Evolutionary conservation across 2,113 vertebrate genomes (phyloP).

Genomic region (Tragulus kanchil): DNA sequence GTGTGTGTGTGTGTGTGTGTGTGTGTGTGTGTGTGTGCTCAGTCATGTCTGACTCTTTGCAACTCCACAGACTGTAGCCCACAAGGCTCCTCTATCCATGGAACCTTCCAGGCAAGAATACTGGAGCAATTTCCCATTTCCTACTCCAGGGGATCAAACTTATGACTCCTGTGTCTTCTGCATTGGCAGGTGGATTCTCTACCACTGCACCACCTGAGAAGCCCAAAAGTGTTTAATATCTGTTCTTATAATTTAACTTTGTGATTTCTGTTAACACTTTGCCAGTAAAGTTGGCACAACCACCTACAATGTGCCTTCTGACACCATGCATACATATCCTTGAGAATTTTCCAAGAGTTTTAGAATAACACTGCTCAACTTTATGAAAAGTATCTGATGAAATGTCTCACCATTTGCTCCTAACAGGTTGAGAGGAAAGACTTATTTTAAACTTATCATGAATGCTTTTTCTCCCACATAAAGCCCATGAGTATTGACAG

Average conservation of each 20-base stretch:
- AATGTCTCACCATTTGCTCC: not conserved
- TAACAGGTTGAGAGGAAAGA: not conserved
- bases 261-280: constrained; percentile 45
- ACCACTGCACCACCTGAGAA: not conserved
- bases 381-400: constrained; percentile 43
- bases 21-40: not conserved
- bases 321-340: not conserved
- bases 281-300: constrained; percentile 10
- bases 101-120: not conserved
- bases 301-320: constrained; percentile 28
- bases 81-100: not conserved
- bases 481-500: not conserved
- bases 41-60: not conserved
- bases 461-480: not conserved
- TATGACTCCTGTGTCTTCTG: not conserved
- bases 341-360: constrained; percentile 62
- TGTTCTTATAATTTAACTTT: not conserved
- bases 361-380: constrained; percentile 63
- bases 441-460: not conserved
- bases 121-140: not conserved
- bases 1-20: not conserved
- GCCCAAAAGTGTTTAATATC: not conserved
- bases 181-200: not conserved
- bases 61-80: not conserved
- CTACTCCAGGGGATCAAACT: not conserved